These are phyloP conservation scores for Rotaria macrura DNA, from an alignment of 2,888 invertebrate species.

Conservation along the genomic window DNA sequence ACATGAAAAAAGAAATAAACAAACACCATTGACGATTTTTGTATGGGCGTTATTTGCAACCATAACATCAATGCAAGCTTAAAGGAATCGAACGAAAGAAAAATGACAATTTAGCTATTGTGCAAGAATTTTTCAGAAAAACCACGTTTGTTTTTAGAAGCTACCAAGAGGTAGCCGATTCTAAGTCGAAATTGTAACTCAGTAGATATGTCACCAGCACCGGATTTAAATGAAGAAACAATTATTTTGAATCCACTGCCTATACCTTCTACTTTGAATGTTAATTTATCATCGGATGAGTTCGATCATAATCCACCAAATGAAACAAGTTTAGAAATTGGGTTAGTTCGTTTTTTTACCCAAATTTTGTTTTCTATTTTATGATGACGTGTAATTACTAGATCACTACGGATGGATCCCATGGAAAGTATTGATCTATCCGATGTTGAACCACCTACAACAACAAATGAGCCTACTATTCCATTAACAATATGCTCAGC, in stretches of 20 bases:
- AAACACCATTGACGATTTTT: not conserved
- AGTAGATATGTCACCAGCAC: not conserved
- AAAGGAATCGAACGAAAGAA: not conserved
- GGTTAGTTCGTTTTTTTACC: not conserved
- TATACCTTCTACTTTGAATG: not conserved
- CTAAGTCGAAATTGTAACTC: not conserved
- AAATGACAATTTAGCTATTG: not conserved
- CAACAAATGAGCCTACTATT: not conserved
- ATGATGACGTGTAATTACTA: not conserved
- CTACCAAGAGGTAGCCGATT: not conserved
- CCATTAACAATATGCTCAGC: not conserved
- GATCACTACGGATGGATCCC: not conserved
- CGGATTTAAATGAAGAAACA: not conserved
- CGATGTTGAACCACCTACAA: not conserved
- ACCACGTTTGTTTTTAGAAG: not conserved
- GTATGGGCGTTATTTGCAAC: not conserved
- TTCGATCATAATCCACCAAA: not conserved
- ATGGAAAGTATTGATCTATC: conserved; percentile 4
- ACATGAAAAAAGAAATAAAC: not conserved
- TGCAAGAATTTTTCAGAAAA: not conserved
- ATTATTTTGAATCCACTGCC: not conserved
- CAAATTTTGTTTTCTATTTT: not conserved
- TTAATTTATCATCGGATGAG: not conserved
- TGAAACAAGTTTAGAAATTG: not conserved
- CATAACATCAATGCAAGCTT: not conserved